These are phyloP conservation scores for Philhelius pedissequus DNA, from an alignment of 2,888 invertebrate genomes.

Conservation along the genomic window DNA sequence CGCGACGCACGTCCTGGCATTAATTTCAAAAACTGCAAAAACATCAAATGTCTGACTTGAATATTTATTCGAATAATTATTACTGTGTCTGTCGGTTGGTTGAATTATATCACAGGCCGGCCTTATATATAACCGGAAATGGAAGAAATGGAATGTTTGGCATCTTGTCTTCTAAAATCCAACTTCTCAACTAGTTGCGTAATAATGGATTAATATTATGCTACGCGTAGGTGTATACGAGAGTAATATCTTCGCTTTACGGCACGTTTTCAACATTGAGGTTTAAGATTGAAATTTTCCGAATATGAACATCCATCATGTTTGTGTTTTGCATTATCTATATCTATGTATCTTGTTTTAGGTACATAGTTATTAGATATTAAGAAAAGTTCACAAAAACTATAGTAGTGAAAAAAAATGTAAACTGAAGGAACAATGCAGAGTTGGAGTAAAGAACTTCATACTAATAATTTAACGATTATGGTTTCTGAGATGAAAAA, in stretches of 20 bases:
- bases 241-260: not conserved
- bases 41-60: constrained; percentile 68
- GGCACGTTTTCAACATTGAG: not conserved
- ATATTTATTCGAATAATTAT: constrained; percentile 68
- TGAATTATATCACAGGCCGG: constrained; percentile 44
- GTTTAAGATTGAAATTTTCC: constrained; percentile 4
- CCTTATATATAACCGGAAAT: not conserved
- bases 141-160: not conserved
- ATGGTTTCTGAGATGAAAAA: not conserved
- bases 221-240: not conserved
- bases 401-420: not conserved
- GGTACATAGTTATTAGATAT: constrained; percentile 10
- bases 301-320: constrained; percentile 14
- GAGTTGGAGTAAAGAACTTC: not conserved
- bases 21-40: constrained; percentile 69
- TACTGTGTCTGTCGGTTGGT: constrained; percentile 46
- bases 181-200: constrained; percentile 24
- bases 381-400: not conserved
- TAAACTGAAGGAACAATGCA: not conserved
- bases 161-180: constrained; percentile 3
- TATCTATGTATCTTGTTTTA: not conserved
- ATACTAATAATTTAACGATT: not conserved
- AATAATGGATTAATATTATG: constrained; percentile 47
- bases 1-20: constrained; percentile 35
- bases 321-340: not conserved